A percentile compares a stretch with the other conserved stretches of the same genome.
These are phyloP conservation scores for Chinchilla lanigera DNA, from an alignment of 2,113 vertebrate species.

Conservation along the genomic window DNA sequence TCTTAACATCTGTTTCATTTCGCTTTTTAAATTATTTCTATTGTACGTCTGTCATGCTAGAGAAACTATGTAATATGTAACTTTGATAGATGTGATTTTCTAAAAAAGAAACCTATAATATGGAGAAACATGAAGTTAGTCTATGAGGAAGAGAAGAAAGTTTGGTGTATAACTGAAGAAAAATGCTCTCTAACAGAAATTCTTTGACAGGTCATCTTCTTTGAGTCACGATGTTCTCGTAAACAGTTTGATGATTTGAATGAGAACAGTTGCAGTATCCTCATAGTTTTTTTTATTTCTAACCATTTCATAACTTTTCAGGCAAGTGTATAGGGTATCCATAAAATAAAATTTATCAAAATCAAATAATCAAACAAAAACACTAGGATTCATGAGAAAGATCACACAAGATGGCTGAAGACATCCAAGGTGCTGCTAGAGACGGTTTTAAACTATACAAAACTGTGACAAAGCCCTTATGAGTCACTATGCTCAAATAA, in stretches of 20 bases:
- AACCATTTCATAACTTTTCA: conserved; percentile 1
- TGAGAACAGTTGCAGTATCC: neutral
- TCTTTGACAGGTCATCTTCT: neutral
- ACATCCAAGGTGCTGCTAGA: neutral
- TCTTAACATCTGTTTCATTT: neutral
- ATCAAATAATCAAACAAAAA: conserved; percentile 5
- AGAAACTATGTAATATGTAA: neutral
- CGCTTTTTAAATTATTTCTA: neutral
- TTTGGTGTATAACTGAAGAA: neutral
- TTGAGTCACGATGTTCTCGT: neutral
- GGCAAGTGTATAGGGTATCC: neutral
- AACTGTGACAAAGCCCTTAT: neutral
- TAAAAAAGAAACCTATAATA: neutral
- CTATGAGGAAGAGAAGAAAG: neutral
- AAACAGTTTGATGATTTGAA: neutral
- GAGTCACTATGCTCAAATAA: neutral
- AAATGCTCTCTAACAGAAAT: neutral
- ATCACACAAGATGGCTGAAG: neutral
- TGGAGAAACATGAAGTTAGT: neutral
- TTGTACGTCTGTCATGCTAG: neutral
- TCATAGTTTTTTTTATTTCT: neutral
- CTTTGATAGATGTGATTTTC: neutral
- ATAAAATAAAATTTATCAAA: conserved; percentile 36
- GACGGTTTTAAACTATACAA: neutral
- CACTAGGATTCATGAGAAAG: neutral